A percentile compares a stretch with the other conserved stretches of the same genome.
Evolutionary conservation across 2,797 vertebrate genomes (phyloP).

Genomic region (Rhinichthys osculus): DNA sequence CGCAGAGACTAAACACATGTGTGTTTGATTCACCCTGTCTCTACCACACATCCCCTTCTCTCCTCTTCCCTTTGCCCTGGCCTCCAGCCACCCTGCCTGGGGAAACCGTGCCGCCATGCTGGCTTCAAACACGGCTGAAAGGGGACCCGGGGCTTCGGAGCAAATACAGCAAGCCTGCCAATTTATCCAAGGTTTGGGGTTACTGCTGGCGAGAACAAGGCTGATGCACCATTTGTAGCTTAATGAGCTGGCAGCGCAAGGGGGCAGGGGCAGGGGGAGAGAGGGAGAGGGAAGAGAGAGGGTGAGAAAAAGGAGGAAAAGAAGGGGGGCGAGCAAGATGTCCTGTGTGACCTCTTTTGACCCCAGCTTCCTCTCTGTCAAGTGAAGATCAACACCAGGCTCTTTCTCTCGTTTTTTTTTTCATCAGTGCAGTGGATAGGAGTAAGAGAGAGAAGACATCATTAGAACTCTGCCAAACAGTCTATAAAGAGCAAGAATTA

Average conservation of each 20-base stretch:
- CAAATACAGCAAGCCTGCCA: conserved; percentile 88
- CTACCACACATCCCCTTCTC: conserved; percentile 88
- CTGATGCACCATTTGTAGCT: conserved; percentile 89
- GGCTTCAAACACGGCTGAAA: conserved; percentile 88
- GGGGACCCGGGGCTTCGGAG: conserved; percentile 87
- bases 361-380: conserved; percentile 21
- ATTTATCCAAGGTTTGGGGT: conserved; percentile 86
- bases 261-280: conserved; percentile 22
- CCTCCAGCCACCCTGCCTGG: conserved; percentile 83
- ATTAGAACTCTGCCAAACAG: conserved; percentile 72
- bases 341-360: conserved; percentile 41
- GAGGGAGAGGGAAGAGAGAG: conserved; percentile 43
- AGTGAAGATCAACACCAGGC: conserved; percentile 30
- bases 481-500: conserved; percentile 70
- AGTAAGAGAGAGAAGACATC: conserved; percentile 71
- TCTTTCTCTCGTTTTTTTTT: not conserved
- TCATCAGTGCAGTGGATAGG: conserved; percentile 13
- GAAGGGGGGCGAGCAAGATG: conserved; percentile 50
- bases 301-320: conserved; percentile 50
- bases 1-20: conserved; percentile 91
- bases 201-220: conserved; percentile 75
- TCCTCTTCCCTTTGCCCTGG: conserved; percentile 78
- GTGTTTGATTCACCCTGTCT: conserved; percentile 86
- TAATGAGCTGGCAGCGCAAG: conserved; percentile 89
- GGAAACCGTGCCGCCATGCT: conserved; percentile 68